These are phyloP conservation scores for Littorina saxatilis DNA, from an alignment of 1,140 invertebrate genomes.

Conservation along the genomic window DNA sequence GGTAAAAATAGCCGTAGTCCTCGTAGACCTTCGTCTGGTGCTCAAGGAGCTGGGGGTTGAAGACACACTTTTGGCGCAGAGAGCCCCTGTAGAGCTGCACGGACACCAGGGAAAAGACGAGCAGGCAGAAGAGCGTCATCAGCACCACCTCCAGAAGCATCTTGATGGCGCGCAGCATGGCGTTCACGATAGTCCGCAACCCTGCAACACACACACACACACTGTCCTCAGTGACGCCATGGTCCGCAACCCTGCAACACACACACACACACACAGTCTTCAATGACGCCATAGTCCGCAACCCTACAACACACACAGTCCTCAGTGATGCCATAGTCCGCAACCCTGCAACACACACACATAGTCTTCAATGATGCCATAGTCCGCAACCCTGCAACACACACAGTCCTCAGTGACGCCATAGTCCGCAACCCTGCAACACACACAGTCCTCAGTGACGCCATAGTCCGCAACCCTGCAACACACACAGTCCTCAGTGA, in stretches of 20 bases:
- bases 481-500: too few relatives aligned
- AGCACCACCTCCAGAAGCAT: slow-evolving; percentile 97
- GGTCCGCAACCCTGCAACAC: neutral
- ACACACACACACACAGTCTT: neutral
- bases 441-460: too few relatives aligned
- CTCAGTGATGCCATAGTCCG: too few relatives aligned
- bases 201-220: slow-evolving; percentile 78
- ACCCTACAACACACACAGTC: neutral
- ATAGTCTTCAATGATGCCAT: too few relatives aligned
- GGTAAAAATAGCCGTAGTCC: neutral
- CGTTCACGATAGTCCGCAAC: slow-evolving; percentile 97
- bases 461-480: too few relatives aligned
- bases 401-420: too few relatives aligned
- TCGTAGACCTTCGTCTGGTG: neutral
- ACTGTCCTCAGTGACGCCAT: neutral
- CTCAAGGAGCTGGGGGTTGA: slow-evolving; percentile 77
- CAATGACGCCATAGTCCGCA: neutral
- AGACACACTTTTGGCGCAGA: slow-evolving; percentile 97
- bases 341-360: slow-evolving; percentile 15
- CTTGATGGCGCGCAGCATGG: slow-evolving; percentile 94
- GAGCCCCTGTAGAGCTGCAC: slow-evolving; percentile 99
- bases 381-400: too few relatives aligned
- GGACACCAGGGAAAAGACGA: slow-evolving; percentile 96
- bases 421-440: too few relatives aligned
- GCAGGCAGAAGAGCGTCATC: slow-evolving; percentile 94